A percentile compares a stretch with the other conserved stretches of the same genome.
Evolutionary conservation across 1,140 invertebrate genomes (phyloP).

Genomic region (Drosophila tani): DNA sequence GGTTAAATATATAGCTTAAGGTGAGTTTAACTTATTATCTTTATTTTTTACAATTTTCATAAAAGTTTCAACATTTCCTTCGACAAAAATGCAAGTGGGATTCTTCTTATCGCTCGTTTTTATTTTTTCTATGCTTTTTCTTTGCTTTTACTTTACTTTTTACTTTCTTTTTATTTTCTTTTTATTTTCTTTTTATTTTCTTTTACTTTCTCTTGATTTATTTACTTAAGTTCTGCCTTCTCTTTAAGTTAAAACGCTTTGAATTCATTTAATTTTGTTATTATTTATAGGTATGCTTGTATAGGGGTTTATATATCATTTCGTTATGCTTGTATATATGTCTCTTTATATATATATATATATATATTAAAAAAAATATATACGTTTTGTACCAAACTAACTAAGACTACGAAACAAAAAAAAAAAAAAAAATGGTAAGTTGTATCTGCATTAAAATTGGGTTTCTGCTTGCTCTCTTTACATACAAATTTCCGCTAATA

Average conservation of each 20-base stretch:
- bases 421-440: constrained; percentile 31
- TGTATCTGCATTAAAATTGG: constrained; percentile 60
- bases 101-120: constrained; percentile 28
- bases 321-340: constrained; percentile 36
- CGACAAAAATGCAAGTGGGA: constrained; percentile 40
- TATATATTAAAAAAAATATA: constrained; percentile 21
- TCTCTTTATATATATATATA: constrained; percentile 33
- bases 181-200: constrained; percentile 4
- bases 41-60: constrained; percentile 47
- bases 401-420: constrained; percentile 60
- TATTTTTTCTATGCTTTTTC: constrained; percentile 1
- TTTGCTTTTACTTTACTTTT: constrained; percentile 5
- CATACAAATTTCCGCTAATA: constrained; percentile 64
- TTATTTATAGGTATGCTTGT: constrained; percentile 25
- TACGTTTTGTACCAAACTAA: constrained; percentile 68
- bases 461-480: constrained; percentile 34
- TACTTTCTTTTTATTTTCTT: constrained; percentile 12
- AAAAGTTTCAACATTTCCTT: constrained; percentile 35
- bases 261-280: constrained; percentile 12
- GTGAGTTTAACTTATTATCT: constrained; percentile 10
- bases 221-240: background rate
- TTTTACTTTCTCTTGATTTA: background rate
- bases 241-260: constrained; percentile 7
- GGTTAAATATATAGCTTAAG: constrained; percentile 20
- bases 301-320: constrained; percentile 27